phyloP scores from a whole-genome alignment of 2,797 vertebrate species.

The Semaprochilodus insignis region DNA sequence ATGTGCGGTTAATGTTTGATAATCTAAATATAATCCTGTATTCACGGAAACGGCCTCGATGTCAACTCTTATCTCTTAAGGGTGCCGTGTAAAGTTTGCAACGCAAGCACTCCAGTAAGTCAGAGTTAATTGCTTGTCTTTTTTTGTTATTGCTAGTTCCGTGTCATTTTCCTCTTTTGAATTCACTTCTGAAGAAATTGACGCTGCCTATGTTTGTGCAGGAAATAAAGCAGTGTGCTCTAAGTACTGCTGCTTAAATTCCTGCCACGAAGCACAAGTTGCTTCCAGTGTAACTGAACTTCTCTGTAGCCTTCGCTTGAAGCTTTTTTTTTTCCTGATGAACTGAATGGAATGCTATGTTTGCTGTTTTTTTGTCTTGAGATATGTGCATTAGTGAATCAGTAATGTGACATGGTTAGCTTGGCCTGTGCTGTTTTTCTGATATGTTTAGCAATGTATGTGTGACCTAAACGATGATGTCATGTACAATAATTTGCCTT shows the following conservation, averaged over 20 bases:
- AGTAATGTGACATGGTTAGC: too few species aligned
- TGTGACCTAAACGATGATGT: too few species aligned
- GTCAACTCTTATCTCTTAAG: neutral
- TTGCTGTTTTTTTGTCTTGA: neutral
- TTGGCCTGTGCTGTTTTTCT: neutral
- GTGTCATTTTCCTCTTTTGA: slow-evolving; percentile 11
- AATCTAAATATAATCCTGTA: neutral
- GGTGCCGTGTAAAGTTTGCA: slow-evolving; percentile 4
- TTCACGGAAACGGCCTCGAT: neutral
- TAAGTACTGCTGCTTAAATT: slow-evolving; percentile 6
- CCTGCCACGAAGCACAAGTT: neutral
- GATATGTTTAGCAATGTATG: neutral
- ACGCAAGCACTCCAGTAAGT: slow-evolving; percentile 19
- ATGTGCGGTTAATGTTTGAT: neutral
- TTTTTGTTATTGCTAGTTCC: neutral
- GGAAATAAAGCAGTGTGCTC: neutral
- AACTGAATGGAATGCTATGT: neutral
- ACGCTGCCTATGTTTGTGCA: neutral
- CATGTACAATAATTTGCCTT: too few species aligned
- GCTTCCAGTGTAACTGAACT: slow-evolving; percentile 3
- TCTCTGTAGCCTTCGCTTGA: slow-evolving; percentile 11
- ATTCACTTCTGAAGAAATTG: slow-evolving; percentile 2
- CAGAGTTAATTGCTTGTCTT: slow-evolving; percentile 3
- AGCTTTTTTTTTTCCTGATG: neutral
- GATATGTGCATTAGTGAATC: too few species aligned